Evolutionary conservation across 2,113 vertebrate species (phyloP).

Genomic region (Chionis minor): DNA sequence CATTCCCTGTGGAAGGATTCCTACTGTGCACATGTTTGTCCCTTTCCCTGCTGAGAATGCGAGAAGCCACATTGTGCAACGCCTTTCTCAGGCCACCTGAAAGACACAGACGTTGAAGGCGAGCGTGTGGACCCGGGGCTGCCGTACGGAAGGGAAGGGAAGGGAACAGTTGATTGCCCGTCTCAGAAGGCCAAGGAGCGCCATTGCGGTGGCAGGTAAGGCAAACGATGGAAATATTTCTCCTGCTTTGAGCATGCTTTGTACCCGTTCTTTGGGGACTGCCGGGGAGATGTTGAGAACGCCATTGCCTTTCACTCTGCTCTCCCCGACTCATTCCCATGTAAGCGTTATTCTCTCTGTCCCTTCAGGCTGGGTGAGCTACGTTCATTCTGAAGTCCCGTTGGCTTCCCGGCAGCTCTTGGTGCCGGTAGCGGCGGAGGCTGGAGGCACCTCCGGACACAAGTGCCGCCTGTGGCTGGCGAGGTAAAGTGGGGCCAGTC

Average conservation of each 20-base stretch:
- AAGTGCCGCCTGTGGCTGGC: no score
- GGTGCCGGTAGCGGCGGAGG: no score
- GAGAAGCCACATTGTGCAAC: not conserved
- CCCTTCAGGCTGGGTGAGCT: not conserved
- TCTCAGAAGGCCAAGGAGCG: fast-evolving
- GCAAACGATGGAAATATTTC: not conserved
- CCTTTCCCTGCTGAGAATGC: not conserved
- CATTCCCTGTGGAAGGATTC: not conserved
- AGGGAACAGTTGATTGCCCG: not conserved
- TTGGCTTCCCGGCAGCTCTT: no score
- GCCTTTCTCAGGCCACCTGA: not conserved
- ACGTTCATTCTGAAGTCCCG: not conserved
- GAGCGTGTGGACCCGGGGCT: fast-evolving
- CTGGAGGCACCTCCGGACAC: no score
- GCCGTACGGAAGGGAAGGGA: not conserved
- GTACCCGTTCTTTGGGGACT: not conserved
- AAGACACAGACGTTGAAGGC: fast-evolving
- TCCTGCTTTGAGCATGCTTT: not conserved
- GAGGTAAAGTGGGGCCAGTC: no score
- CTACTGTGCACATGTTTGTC: fast-evolving
- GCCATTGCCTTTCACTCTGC: not conserved
- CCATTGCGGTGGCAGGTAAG: fast-evolving
- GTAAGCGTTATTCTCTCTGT: not conserved
- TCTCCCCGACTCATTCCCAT: not conserved
- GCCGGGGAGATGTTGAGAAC: not conserved